Evolutionary conservation across 2,113 vertebrate genomes (phyloP), one percentile per base, ranked within the genome.

Genomic region (Myotis brandtii): DNA sequence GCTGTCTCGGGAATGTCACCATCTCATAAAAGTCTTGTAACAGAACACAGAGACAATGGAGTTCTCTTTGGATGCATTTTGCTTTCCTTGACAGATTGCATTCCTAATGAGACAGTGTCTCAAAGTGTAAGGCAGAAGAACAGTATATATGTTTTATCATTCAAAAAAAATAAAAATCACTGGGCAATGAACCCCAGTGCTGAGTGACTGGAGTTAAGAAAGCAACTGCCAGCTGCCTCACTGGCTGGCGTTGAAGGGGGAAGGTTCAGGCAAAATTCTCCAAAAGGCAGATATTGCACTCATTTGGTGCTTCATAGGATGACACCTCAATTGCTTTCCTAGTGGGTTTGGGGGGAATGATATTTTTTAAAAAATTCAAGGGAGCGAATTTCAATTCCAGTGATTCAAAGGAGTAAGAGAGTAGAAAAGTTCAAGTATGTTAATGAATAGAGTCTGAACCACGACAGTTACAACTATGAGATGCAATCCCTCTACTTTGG

Each of bases 1-100:
- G 98, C 97, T 98, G 97, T 97, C 97, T 98, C 52, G 13, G 94
- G 97, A 98, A 98, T 98, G 98, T 98, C 97, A 98, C 96, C 86
- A 11, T 98, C 97, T 98, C 98, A 98, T 98, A 98, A 97, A 98
- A 98, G 95, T 95, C 96, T 94, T 13, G 66, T 98, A 98, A 98
- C 97, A 96, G 97, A 98, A 98, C 94, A 97, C 98, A 98, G 95
- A 98, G 72, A 85, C 97, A 98, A 97, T 97, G 97, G 97, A 97
- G 95, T 86, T 97, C 92, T 98, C 89, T 97, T 97, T 88, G 64
- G 89, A 80, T 90, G 84, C 83, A 94, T 93, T 97, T 97, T 87
- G 50, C 90, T 98, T 98, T 97, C 95, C 96, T 95, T 98, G 98
- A 97, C 97, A 97, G 96, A 96, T 62, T 86, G 69, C 91, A 97